Conservation (phyloP, 1,140 invertebrate species). For the Oryctes rhinoceros region DNA sequence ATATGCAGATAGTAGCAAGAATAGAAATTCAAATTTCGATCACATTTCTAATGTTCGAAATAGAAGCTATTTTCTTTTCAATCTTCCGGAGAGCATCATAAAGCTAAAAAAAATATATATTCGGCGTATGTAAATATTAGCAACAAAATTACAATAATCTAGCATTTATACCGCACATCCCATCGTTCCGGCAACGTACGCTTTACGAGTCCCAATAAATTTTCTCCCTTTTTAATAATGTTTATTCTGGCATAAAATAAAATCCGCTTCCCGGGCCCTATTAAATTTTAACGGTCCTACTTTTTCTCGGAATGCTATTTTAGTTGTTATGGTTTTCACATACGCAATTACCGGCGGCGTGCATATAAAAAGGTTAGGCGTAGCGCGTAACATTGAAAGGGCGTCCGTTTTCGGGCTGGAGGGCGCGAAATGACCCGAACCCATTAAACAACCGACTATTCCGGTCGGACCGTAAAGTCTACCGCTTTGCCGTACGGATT, state of each 20-base stretch:
- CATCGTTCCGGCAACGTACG: background rate
- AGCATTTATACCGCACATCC: background rate
- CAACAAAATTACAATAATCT: slow-evolving; percentile 37
- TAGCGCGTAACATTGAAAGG: background rate
- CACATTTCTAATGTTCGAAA: background rate
- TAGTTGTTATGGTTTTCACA: slow-evolving; percentile 37
- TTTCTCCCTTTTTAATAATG: slow-evolving; percentile 36
- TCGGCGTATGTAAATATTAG: slow-evolving; percentile 19
- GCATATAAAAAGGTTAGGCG: slow-evolving; percentile 33
- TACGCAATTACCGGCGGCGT: slow-evolving; percentile 28
- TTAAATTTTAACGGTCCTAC: slow-evolving; percentile 36
- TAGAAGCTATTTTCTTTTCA: background rate
- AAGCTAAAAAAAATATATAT: slow-evolving; percentile 6
- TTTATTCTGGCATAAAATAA: slow-evolving; percentile 37
- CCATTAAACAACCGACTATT: slow-evolving; percentile 32
- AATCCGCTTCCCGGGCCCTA: slow-evolving; percentile 32
- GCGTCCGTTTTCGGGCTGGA: slow-evolving; percentile 11
- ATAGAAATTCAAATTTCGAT: too few relatives aligned
- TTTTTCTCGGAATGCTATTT: slow-evolving; percentile 37
- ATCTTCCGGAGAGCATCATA: background rate
- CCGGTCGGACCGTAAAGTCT: background rate
- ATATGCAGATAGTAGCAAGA: too few relatives aligned
- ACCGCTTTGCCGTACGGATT: background rate
- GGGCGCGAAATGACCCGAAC: slow-evolving; percentile 9
- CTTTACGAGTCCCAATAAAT: slow-evolving; percentile 29